phyloP scores from a whole-genome alignment of 2,888 invertebrate species.

The Agrochola macilenta region DNA sequence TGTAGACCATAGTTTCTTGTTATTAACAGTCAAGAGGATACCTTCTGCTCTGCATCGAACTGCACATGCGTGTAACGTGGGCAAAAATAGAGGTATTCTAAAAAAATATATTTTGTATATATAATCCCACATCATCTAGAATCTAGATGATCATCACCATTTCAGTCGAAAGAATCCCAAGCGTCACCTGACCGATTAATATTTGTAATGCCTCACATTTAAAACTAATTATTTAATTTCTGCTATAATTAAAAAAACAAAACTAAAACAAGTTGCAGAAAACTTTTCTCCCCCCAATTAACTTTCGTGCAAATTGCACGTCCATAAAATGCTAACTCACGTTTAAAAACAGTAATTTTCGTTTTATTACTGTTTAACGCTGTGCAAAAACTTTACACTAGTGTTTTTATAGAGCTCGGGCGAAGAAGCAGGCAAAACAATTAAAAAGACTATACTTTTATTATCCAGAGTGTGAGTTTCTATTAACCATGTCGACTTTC shows the following conservation, averaged over 20 bases:
- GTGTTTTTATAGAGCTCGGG: slow-evolving; percentile 24
- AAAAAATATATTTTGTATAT: too few relatives aligned
- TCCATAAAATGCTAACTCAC: slow-evolving; percentile 14
- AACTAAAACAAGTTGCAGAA: neutral
- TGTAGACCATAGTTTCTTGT: neutral
- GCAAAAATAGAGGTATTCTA: neutral
- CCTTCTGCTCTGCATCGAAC: neutral
- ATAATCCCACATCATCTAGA: too few relatives aligned
- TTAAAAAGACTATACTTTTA: neutral
- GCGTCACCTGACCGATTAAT: neutral
- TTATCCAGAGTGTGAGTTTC: neutral
- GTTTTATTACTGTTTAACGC: slow-evolving; percentile 11
- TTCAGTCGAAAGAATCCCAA: neutral
- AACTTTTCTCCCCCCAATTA: slow-evolving; percentile 33
- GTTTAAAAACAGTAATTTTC: slow-evolving; percentile 13
- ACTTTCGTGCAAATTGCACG: slow-evolving; percentile 36
- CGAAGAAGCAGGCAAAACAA: slow-evolving; percentile 25
- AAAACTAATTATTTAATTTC: neutral
- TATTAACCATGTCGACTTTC: too few relatives aligned
- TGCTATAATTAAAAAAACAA: neutral
- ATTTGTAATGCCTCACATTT: too few relatives aligned
- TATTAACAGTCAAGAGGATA: neutral
- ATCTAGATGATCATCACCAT: neutral
- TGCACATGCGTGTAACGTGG: too few relatives aligned
- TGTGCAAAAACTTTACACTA: slow-evolving; percentile 25